Percentiles rank a stretch among this genome's conserved stretches.
phyloP scores from a whole-genome alignment of 1,140 invertebrate genomes.

The Chironomus striatipennis region DNA sequence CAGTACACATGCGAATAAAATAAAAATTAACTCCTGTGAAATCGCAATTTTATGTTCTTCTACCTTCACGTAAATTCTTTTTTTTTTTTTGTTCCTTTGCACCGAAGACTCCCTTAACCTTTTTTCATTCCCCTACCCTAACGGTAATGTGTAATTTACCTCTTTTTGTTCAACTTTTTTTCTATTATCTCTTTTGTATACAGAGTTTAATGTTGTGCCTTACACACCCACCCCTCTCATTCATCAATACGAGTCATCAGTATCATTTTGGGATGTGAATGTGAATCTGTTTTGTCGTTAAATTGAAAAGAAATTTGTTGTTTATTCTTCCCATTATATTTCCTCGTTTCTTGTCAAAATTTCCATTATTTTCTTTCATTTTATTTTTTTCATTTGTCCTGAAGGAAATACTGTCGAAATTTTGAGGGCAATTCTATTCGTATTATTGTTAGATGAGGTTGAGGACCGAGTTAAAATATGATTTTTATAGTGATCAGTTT shows the following conservation, averaged over 20 bases:
- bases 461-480: too few relatives aligned
- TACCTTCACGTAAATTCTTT: background rate
- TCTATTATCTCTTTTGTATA: background rate
- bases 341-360: background rate
- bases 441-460: too few relatives aligned
- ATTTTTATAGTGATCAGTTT: too few relatives aligned
- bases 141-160: background rate
- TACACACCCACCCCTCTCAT: background rate
- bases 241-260: background rate
- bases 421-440: too few relatives aligned
- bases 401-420: too few relatives aligned
- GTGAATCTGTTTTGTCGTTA: background rate
- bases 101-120: background rate
- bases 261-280: background rate
- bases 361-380: background rate
- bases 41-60: background rate
- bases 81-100: background rate
- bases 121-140: background rate
- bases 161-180: background rate
- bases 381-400: too few relatives aligned
- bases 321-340: background rate
- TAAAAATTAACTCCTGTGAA: conserved; percentile 10
- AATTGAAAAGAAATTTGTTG: background rate
- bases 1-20: background rate
- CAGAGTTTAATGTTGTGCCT: background rate